These are phyloP conservation scores for Hyaena hyaena DNA, from an alignment of 2,113 vertebrate genomes.

Conservation along the genomic window DNA sequence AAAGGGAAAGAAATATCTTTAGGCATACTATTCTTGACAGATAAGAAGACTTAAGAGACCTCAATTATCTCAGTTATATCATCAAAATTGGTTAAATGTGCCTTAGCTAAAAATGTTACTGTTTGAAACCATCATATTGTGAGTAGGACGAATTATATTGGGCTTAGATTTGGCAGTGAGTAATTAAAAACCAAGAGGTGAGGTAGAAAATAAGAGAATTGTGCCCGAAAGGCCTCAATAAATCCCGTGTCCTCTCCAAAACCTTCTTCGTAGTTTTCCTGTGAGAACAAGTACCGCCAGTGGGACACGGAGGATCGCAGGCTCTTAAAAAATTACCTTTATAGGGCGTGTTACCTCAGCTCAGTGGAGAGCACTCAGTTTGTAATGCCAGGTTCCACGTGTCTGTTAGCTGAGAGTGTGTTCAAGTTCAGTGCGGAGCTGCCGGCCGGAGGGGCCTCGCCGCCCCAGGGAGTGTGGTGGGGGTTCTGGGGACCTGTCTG, in stretches of 20 bases:
- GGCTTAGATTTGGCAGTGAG: background rate
- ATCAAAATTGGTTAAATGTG: background rate
- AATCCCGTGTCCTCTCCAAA: background rate
- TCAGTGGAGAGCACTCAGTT: background rate
- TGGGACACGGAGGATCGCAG: background rate
- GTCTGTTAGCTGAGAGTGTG: background rate
- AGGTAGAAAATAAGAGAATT: background rate
- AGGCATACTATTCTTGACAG: background rate
- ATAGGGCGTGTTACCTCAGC: background rate
- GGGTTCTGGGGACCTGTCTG: background rate
- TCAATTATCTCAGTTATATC: background rate
- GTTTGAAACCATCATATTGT: background rate
- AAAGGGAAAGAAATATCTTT: background rate
- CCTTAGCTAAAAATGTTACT: constrained; percentile 11
- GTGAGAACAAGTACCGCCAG: background rate
- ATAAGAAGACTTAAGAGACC: background rate
- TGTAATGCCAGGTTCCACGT: background rate
- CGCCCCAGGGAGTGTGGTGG: fast-evolving
- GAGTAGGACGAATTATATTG: constrained; percentile 28
- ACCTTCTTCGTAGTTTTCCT: background rate
- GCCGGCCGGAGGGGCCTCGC: background rate
- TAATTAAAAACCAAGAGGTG: constrained; percentile 42
- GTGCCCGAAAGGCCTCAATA: background rate
- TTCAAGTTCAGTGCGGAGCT: background rate
- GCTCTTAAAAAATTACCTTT: constrained; percentile 4